phyloP scores from a whole-genome alignment of 2,888 invertebrate species.

The Merodon equestris region DNA sequence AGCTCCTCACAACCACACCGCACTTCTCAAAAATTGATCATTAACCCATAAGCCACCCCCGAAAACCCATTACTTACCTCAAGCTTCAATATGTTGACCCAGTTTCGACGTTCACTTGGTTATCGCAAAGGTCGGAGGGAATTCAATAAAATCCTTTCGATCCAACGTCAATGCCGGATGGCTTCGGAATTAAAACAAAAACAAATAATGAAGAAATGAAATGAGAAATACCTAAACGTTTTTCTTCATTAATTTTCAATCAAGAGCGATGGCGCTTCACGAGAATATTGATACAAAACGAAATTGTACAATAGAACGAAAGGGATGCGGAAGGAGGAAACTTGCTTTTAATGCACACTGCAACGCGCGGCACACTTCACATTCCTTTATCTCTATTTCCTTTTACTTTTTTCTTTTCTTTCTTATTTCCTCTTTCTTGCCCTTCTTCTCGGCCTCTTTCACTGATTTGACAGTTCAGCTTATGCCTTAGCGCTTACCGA shows the following conservation, averaged over 20 bases:
- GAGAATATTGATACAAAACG: not conserved
- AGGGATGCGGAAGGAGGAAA: conserved; percentile 2
- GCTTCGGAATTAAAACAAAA: conserved; percentile 40
- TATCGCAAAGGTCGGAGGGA: conserved; percentile 41
- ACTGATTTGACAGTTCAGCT: conserved; percentile 37
- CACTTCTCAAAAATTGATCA: not conserved
- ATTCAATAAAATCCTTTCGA: conserved; percentile 63
- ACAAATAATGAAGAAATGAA: too few relatives aligned
- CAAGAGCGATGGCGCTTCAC: conserved; percentile 4
- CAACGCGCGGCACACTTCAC: conserved; percentile 13
- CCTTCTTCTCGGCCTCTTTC: not conserved
- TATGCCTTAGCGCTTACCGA: conserved; percentile 5
- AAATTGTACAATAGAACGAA: not conserved
- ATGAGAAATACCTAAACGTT: conserved; percentile 40
- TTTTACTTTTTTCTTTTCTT: not conserved
- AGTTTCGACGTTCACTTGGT: conserved; percentile 18
- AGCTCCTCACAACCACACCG: too few relatives aligned
- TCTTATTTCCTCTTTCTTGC: not conserved
- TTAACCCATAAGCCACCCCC: conserved; percentile 11
- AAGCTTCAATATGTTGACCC: conserved; percentile 51
- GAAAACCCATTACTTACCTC: conserved; percentile 55
- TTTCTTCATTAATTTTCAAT: conserved; percentile 57
- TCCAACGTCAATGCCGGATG: conserved; percentile 40
- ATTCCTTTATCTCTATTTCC: too few relatives aligned
- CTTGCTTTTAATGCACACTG: conserved; percentile 30